A percentile compares a stretch with the other conserved stretches of the same genome.
These are phyloP conservation scores for Leptopilina drosophilae DNA, from an alignment of 2,888 invertebrate genomes.

Conservation along the genomic window DNA sequence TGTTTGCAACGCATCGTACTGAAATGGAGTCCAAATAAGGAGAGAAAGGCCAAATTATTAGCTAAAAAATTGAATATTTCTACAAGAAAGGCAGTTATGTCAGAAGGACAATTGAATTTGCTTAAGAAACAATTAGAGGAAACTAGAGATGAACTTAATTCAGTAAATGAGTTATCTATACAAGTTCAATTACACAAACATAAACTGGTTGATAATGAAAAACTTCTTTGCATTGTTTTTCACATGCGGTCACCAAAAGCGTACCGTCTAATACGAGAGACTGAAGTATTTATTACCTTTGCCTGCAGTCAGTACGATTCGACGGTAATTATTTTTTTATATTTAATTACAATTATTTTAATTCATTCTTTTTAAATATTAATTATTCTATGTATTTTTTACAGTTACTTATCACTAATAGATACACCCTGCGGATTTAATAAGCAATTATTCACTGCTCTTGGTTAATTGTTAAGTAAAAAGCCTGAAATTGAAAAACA, in stretches of 20 bases:
- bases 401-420: slow-evolving; percentile 37
- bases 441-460: slow-evolving; percentile 44
- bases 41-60: too few species aligned
- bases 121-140: too few species aligned
- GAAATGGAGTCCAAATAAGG: too few species aligned
- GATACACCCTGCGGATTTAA: slow-evolving; percentile 46
- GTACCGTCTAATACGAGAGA: background rate
- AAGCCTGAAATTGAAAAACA: slow-evolving; percentile 46
- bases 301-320: background rate
- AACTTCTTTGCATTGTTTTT: background rate
- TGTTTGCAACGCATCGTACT: too few species aligned
- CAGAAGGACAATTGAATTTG: too few species aligned
- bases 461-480: slow-evolving; percentile 49
- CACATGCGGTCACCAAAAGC: background rate
- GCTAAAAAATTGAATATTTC: too few species aligned
- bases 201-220: too few species aligned
- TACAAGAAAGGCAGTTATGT: too few species aligned
- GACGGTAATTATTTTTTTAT: background rate
- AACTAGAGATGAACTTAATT: too few species aligned
- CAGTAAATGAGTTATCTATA: too few species aligned
- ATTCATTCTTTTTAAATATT: background rate
- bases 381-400: background rate
- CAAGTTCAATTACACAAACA: too few species aligned
- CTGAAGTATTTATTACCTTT: background rate
- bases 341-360: background rate